Conservation (phyloP, 35 echinoderm and acorn worm genomes). For the Strongylocentrotus purpuratus region DNA sequence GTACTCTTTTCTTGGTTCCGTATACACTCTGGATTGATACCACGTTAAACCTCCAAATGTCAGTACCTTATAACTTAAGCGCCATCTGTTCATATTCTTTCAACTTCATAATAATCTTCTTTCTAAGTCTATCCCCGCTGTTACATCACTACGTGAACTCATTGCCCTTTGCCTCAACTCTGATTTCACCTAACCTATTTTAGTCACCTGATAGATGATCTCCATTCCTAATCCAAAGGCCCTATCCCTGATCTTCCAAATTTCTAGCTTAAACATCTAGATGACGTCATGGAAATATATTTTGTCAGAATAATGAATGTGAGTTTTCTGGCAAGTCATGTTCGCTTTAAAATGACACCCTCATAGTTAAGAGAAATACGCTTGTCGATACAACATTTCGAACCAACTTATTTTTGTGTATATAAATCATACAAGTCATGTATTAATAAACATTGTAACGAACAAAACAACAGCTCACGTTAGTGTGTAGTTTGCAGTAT, state of each 20-base stretch:
- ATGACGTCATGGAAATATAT: neutral
- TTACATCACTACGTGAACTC: neutral
- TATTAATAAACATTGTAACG: too few relatives aligned
- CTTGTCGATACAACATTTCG: too few relatives aligned
- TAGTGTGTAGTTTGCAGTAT: too few relatives aligned
- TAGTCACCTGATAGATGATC: conserved; percentile 8
- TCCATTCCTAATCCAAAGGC: neutral
- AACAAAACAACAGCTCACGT: too few relatives aligned
- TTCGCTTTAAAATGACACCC: neutral
- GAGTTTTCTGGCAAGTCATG: neutral
- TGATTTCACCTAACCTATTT: neutral
- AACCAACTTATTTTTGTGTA: too few relatives aligned
- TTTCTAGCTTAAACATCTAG: neutral
- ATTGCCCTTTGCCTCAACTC: neutral
- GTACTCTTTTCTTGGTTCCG: too few relatives aligned
- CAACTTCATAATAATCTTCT: neutral
- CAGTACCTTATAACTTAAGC: neutral
- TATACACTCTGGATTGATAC: too few relatives aligned
- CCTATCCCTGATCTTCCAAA: neutral
- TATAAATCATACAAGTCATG: too few relatives aligned
- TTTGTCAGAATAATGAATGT: neutral
- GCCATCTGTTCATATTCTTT: neutral
- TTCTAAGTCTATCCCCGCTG: neutral
- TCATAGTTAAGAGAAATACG: neutral
- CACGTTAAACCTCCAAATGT: neutral